A percentile compares a stretch with the other conserved stretches of the same genome.
Evolutionary conservation across 2,797 vertebrate species (phyloP).

Genomic region (Squalus acanthias): DNA sequence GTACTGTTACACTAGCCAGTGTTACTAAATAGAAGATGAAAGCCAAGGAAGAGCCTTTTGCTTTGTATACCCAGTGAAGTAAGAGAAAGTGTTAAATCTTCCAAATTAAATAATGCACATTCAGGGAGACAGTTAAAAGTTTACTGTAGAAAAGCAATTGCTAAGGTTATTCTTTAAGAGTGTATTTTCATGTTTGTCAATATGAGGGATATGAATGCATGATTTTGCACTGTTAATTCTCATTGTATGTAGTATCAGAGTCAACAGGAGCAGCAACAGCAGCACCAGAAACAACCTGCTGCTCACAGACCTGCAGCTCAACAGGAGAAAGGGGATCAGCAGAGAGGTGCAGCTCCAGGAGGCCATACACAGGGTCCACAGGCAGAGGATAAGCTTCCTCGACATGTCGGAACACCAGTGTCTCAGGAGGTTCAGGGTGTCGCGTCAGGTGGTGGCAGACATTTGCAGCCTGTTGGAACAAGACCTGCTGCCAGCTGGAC

Average conservation of each 20-base stretch:
- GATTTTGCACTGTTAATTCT: not conserved
- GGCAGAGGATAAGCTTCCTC: too few species aligned
- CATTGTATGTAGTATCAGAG: not conserved
- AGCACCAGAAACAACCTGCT: too few species aligned
- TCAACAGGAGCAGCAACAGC: not conserved
- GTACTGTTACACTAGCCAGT: not conserved
- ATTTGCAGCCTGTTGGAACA: too few species aligned
- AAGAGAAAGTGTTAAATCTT: not conserved
- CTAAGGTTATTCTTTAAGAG: not conserved
- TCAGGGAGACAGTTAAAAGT: not conserved
- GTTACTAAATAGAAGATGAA: not conserved
- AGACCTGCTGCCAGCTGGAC: too few species aligned
- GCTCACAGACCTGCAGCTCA: too few species aligned
- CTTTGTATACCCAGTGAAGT: not conserved
- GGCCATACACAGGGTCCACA: too few species aligned
- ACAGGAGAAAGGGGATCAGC: too few species aligned
- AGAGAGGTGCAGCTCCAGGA: too few species aligned
- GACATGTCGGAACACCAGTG: too few species aligned
- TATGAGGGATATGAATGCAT: not conserved
- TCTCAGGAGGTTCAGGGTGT: too few species aligned
- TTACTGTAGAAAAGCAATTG: not conserved
- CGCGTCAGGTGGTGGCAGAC: too few species aligned
- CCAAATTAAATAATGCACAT: not conserved
- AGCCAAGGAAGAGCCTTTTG: not conserved
- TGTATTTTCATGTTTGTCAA: not conserved